phyloP scores from a whole-genome alignment of 2,888 invertebrate species.

The Trichopria drosophilae region DNA sequence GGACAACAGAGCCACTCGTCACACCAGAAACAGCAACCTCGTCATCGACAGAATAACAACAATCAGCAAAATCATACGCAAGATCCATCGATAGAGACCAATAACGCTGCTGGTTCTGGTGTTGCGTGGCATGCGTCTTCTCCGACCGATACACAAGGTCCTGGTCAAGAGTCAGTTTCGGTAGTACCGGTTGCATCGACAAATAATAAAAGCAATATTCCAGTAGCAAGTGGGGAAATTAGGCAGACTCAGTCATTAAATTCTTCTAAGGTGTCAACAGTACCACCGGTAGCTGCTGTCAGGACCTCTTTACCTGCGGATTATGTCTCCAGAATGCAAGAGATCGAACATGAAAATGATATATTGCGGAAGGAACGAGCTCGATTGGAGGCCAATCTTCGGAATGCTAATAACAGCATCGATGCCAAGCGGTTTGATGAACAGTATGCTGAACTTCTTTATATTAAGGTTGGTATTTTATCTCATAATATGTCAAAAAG shows the following conservation, averaged over 20 bases:
- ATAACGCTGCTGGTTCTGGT: too few species aligned
- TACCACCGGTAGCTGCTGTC: conserved; percentile 20
- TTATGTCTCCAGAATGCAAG: conserved; percentile 60
- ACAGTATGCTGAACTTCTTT: conserved; percentile 50
- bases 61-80: too few species aligned
- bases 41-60: conserved; percentile 46
- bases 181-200: too few species aligned
- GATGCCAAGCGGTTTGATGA: conserved; percentile 50
- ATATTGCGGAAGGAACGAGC: conserved; percentile 70
- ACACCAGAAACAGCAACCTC: conserved; percentile 45
- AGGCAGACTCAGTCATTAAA: conserved; percentile 12
- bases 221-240: conserved; percentile 55
- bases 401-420: conserved; percentile 39
- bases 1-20: conserved; percentile 63
- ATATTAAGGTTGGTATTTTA: conserved; percentile 53
- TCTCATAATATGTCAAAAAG: background rate
- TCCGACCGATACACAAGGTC: too few species aligned
- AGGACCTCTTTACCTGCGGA: conserved; percentile 35
- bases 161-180: too few species aligned
- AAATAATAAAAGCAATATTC: conserved; percentile 33
- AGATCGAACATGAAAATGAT: conserved; percentile 72
- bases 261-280: background rate
- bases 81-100: conserved; percentile 24
- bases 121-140: too few species aligned
- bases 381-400: conserved; percentile 66